Conservation (phyloP, 2,113 vertebrate genomes). For the Callithrix jacchus region DNA sequence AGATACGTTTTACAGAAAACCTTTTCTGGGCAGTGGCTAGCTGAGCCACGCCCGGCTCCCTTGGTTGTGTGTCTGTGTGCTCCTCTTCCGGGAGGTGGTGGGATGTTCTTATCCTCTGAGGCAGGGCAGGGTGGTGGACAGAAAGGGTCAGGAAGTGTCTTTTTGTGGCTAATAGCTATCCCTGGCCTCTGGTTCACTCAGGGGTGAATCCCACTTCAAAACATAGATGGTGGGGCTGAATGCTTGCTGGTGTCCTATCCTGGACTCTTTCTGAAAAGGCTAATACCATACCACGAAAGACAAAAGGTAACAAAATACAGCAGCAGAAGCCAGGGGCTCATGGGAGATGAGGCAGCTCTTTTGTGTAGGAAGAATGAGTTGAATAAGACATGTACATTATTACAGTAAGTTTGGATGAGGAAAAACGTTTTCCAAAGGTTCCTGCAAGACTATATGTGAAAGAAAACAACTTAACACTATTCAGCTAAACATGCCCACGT, state of each 20-base stretch:
- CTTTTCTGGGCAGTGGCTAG: conserved; percentile 7
- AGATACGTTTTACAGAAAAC: conserved; percentile 24
- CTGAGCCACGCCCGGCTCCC: neutral
- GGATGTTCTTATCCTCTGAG: neutral
- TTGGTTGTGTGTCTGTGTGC: neutral
- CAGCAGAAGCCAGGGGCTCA: neutral
- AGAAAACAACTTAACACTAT: conserved; percentile 60
- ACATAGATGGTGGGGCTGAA: neutral
- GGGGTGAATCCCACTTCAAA: neutral
- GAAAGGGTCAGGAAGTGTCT: neutral
- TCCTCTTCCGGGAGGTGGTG: neutral
- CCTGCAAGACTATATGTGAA: conserved; percentile 40
- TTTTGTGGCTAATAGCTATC: fast-evolving
- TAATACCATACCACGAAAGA: neutral
- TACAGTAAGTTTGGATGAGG: neutral
- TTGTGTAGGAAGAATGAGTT: neutral
- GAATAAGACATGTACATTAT: neutral
- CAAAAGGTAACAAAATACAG: neutral
- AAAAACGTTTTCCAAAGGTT: conserved; percentile 64
- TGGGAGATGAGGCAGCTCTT: neutral
- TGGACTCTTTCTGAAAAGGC: neutral
- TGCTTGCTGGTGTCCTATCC: neutral
- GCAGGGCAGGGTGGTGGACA: neutral
- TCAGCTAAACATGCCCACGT: conserved; percentile 52
- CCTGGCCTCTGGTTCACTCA: neutral